Percentiles rank a stretch among this genome's conserved stretches.
Evolutionary conservation across 2,888 invertebrate genomes (phyloP).

Genomic region (Athalia circularis): DNA sequence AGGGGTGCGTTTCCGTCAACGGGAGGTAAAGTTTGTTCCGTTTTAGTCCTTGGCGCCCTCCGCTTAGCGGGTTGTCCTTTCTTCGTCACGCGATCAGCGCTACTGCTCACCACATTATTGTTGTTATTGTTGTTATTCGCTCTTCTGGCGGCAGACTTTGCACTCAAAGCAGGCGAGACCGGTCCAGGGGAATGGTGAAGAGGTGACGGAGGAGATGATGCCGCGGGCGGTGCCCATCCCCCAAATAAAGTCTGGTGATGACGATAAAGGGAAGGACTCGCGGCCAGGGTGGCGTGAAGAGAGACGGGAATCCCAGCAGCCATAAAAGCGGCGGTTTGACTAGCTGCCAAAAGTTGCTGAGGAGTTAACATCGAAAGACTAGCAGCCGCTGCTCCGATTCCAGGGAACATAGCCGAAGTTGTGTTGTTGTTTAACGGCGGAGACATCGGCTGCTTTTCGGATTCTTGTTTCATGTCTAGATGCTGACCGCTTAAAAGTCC

Average conservation of each 20-base stretch:
- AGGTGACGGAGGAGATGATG: slow-evolving; percentile 77
- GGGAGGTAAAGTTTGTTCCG: slow-evolving; percentile 69
- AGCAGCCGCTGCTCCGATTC: slow-evolving; percentile 71
- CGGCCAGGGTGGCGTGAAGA: slow-evolving; percentile 77
- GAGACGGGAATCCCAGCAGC: slow-evolving; percentile 77
- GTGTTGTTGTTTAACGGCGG: slow-evolving; percentile 78
- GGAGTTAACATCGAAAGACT: slow-evolving; percentile 77
- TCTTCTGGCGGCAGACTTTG: slow-evolving; percentile 72
- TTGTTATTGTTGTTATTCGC: slow-evolving; percentile 66
- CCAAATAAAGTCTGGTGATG: slow-evolving; percentile 79
- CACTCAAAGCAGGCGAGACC: slow-evolving; percentile 69
- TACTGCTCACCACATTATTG: slow-evolving; percentile 75
- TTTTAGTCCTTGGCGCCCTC: slow-evolving; percentile 75
- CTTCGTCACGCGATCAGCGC: slow-evolving; percentile 70
- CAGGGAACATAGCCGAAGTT: slow-evolving; percentile 71
- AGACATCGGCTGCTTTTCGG: slow-evolving; percentile 78
- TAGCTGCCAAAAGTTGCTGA: slow-evolving; percentile 75
- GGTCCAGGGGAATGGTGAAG: slow-evolving; percentile 67
- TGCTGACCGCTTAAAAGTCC: slow-evolving; percentile 65
- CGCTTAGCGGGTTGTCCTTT: slow-evolving; percentile 74
- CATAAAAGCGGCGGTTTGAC: slow-evolving; percentile 73
- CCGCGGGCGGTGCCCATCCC: slow-evolving; percentile 75
- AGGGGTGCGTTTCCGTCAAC: slow-evolving; percentile 72
- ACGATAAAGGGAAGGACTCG: slow-evolving; percentile 79
- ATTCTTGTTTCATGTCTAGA: slow-evolving; percentile 74